Evolutionary conservation across 1,140 invertebrate genomes (phyloP), one percentile per base, ranked within the genome.

Genomic region (Venturia canescens): DNA sequence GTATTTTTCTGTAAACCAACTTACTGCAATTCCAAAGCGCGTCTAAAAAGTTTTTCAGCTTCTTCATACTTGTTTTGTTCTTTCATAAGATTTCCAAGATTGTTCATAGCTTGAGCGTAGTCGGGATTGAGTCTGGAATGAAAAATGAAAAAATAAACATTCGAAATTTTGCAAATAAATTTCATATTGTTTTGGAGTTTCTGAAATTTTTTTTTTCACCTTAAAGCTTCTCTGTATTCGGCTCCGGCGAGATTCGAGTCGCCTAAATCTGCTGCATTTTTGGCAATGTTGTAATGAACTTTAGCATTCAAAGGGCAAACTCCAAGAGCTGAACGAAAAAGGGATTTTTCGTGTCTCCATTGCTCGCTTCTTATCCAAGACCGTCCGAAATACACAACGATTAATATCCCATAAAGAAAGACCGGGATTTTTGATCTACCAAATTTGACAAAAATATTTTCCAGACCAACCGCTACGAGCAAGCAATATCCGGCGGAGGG

Each of bases 101-200:
- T 99, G 90, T 99, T 99, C 95, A 99, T 97, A 0, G 98, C 98
- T 92, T 98, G 97, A 91, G 98, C 97, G 91, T 99, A 99, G 21
- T 95, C 92, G 11, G 97, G 97, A 93, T 98, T 95, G 21, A 99
- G 91, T 82, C 75, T 75, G 50, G 29, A 63, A 77, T n/a, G 38
- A 80, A 44, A 44, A 23, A 63, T 60, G 57, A 9, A 48, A 18
- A 29, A 63, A 38, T 38, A 77, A 38, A 66, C n/a, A 78, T 66
- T 57, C 29, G 67, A 72, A 53, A 44, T 23, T 79, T 48, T 71
- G 13, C 18, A 23, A 50, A 23, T 70, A 48, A 80, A 77, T 80
- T 57, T 79, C 26, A 76, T 72, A 70, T 31, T 29, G 44, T 53
- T n/a, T n/a, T 53, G n/a, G n/a, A n/a, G n/a, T 53, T 53, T n/a